Conservation (phyloP, 2,113 vertebrate genomes). For the Bos indicus region DNA sequence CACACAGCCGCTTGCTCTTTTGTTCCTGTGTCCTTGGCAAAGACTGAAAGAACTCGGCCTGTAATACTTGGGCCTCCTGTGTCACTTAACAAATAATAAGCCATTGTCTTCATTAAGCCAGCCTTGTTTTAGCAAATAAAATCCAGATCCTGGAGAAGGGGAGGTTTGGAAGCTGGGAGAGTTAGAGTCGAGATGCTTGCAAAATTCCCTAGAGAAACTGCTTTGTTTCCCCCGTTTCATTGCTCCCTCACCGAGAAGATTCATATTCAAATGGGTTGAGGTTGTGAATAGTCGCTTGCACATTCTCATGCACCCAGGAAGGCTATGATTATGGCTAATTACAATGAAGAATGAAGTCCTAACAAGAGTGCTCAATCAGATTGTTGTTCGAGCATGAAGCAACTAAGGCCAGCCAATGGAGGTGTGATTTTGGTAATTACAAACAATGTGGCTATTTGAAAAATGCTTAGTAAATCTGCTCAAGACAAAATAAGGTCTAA, state of each 20-base stretch:
- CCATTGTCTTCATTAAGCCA: conserved; percentile 91
- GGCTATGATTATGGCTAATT: conserved; percentile 91
- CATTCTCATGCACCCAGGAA: conserved; percentile 89
- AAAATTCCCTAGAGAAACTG: conserved; percentile 88
- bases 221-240: conserved; percentile 84
- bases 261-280: conserved; percentile 91
- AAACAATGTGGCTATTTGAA: conserved; percentile 82
- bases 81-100: conserved; percentile 90
- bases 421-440: conserved; percentile 84
- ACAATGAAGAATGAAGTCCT: conserved; percentile 88
- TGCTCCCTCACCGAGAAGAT: conserved; percentile 84
- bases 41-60: conserved; percentile 82
- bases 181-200: conserved; percentile 73
- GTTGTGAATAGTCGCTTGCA: conserved; percentile 86
- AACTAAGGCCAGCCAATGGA: conserved; percentile 75
- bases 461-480: conserved; percentile 82
- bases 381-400: conserved; percentile 87
- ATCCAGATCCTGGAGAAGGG: conserved; percentile 78
- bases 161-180: conserved; percentile 71
- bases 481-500: conserved; percentile 83
- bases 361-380: conserved; percentile 89
- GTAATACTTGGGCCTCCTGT: conserved; percentile 82
- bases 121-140: conserved; percentile 89
- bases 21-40: conserved; percentile 88
- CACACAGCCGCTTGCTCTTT: conserved; percentile 75